These are phyloP conservation scores for Actenoides lindsayi DNA, from an alignment of 2,113 vertebrate species.

Conservation along the genomic window DNA sequence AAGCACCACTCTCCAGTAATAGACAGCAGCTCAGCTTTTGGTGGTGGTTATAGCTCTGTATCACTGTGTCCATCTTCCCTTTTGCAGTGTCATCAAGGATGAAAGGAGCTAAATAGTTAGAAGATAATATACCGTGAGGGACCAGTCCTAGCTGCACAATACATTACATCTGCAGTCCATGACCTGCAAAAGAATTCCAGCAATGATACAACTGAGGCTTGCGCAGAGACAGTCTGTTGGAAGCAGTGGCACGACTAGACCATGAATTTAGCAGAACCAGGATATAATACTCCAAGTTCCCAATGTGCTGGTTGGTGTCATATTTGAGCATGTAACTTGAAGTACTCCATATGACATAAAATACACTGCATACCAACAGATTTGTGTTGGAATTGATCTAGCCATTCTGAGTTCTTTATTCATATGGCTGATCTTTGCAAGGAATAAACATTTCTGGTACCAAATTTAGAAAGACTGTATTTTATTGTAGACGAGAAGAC, in stretches of 20 bases:
- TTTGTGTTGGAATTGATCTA: slow-evolving; percentile 14
- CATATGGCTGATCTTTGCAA: not conserved
- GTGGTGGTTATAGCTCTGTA: not conserved
- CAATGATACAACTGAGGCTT: not conserved
- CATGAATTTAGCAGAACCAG: not conserved
- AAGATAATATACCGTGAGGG: not conserved
- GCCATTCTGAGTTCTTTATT: slow-evolving; percentile 22
- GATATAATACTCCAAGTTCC: not conserved
- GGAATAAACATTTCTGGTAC: slow-evolving; percentile 45
- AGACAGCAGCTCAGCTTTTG: not conserved
- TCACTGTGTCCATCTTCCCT: not conserved
- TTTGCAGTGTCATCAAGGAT: not conserved
- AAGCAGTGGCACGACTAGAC: not conserved
- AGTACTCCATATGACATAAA: not conserved
- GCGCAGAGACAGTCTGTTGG: not conserved
- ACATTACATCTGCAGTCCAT: not conserved
- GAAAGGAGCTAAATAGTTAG: not conserved
- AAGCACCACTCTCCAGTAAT: not conserved
- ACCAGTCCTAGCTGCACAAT: not conserved
- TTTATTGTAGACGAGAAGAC: slow-evolving; percentile 29
- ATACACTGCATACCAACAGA: not conserved
- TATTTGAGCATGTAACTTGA: not conserved
- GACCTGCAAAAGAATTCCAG: not conserved
- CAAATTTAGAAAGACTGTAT: slow-evolving; percentile 30
- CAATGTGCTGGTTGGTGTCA: not conserved